Base-by-base conservation (phyloP, 2,797 vertebrate species). In the Australoheros facetus region DNA sequence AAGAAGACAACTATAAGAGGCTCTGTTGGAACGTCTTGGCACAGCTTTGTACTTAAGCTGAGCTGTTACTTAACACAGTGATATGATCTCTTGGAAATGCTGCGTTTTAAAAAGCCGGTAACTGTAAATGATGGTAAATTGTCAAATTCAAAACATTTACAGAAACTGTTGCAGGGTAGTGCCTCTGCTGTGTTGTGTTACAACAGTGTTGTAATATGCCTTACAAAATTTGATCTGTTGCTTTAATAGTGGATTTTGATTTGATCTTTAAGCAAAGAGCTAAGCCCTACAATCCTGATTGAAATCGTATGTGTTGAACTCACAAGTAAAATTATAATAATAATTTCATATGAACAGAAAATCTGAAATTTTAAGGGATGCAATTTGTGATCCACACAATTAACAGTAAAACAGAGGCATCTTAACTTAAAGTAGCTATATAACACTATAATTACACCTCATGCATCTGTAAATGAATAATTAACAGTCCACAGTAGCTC, bases 121-220 rank as follows among this genome's bases (percentile, higher is more conserved):
- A 48, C 14, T 66, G 23, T 28, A 7, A 66, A 28, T 66, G 45
- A 66, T 19, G 26, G 14, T 48, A 48, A 28, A 66, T 19, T 66
- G 42, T 19, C 62, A 28, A 28, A 48, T 66, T 28, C 0, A 48
- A 28, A 28, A 19, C 0, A 5, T 66, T 66, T 66, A 7, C 1
- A 48, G 5, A 48, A 66, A 66, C 23, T 4, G 8, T 26, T 45
- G 21, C 0, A 64, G 1, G 7, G 37, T 13, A 64, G 37, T 26
- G 21, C 8, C 45, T 14, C 59, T 42, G n/a, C 19, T 37, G 23
- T 45, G 39, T 42, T 45, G 21, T 0, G 39, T 16, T 45, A 39
- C 1, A 45, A 45, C 10, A 11, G 2, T 26, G 1, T 10, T 17
- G 17, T 0, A 23, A 26, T 62, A 17, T 45, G 21, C 11, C 3